These are phyloP conservation scores for Spilogale gracilis DNA, from an alignment of 2,113 vertebrate genomes.

Conservation along the genomic window DNA sequence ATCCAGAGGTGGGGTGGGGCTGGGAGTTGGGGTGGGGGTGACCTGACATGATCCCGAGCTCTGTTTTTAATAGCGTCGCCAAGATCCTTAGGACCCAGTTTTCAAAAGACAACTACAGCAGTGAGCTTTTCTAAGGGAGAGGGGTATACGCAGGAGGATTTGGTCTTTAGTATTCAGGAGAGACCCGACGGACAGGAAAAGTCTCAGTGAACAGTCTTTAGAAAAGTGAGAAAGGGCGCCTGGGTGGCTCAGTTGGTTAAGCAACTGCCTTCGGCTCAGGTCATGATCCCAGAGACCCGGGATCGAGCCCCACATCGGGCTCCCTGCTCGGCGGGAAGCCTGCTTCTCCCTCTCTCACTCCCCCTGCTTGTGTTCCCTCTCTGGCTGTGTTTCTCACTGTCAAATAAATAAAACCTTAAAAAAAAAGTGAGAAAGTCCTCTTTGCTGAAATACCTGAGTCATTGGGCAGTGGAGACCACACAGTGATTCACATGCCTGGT, in stretches of 20 bases:
- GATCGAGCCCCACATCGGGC: too few relatives aligned
- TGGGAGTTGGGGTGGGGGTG: not conserved
- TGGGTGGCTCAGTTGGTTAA: too few relatives aligned
- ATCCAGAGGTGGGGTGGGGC: not conserved
- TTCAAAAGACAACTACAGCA: not conserved
- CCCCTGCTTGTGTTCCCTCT: too few relatives aligned
- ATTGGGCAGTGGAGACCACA: not conserved
- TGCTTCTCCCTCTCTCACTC: too few relatives aligned
- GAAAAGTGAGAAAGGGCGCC: not conserved
- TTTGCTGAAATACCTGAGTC: not conserved
- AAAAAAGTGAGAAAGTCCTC: not conserved
- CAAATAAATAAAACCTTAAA: too few relatives aligned
- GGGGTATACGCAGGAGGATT: not conserved
- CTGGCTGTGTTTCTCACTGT: too few relatives aligned
- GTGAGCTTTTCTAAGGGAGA: not conserved
- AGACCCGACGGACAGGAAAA: not conserved
- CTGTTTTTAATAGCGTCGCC: not conserved
- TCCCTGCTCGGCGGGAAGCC: too few relatives aligned
- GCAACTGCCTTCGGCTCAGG: too few relatives aligned
- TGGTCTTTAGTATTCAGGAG: not conserved
- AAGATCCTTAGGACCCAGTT: not conserved
- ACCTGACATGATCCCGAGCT: not conserved
- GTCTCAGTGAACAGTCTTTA: not conserved
- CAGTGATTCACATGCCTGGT: not conserved
- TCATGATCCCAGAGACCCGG: too few relatives aligned